phyloP scores from a whole-genome alignment of 2,888 invertebrate species.

The Himalopsyche tibetana region DNA sequence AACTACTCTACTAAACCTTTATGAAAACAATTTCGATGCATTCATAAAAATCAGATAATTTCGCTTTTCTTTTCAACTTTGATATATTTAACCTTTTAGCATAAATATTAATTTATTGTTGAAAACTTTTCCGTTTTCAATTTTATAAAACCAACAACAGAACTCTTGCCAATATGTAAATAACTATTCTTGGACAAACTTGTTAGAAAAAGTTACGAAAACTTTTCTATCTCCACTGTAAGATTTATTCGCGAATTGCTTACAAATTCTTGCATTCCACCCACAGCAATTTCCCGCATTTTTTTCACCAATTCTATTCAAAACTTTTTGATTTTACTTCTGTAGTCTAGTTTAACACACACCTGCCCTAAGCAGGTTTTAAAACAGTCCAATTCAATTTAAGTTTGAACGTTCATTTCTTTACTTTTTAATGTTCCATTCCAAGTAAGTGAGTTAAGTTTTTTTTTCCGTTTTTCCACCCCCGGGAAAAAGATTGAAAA shows the following conservation, averaged over 20 bases:
- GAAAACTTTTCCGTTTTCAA: slow-evolving; percentile 33
- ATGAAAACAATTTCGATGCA: too few species aligned
- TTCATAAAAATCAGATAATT: background rate
- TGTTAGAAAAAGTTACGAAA: slow-evolving; percentile 14
- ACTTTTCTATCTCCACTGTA: slow-evolving; percentile 22
- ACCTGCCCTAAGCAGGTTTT: slow-evolving; percentile 26
- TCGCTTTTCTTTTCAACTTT: background rate
- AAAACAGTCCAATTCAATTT: slow-evolving; percentile 56
- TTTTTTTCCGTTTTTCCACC: slow-evolving; percentile 58
- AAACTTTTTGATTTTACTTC: slow-evolving; percentile 39
- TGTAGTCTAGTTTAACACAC: slow-evolving; percentile 39
- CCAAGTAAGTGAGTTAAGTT: slow-evolving; percentile 63
- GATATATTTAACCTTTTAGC: slow-evolving; percentile 41
- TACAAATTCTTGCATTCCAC: slow-evolving; percentile 30
- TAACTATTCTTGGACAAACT: slow-evolving; percentile 18
- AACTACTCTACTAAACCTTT: too few species aligned
- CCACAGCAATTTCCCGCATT: slow-evolving; percentile 12
- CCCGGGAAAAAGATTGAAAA: slow-evolving; percentile 64
- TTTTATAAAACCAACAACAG: slow-evolving; percentile 35
- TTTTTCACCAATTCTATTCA: background rate
- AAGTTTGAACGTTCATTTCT: slow-evolving; percentile 61
- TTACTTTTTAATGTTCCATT: slow-evolving; percentile 63
- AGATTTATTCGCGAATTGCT: slow-evolving; percentile 40
- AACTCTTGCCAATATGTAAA: slow-evolving; percentile 40
- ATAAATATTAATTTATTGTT: slow-evolving; percentile 37